Conservation (phyloP, 35 echinoderm and acorn worm species). For the Strongylocentrotus purpuratus region DNA sequence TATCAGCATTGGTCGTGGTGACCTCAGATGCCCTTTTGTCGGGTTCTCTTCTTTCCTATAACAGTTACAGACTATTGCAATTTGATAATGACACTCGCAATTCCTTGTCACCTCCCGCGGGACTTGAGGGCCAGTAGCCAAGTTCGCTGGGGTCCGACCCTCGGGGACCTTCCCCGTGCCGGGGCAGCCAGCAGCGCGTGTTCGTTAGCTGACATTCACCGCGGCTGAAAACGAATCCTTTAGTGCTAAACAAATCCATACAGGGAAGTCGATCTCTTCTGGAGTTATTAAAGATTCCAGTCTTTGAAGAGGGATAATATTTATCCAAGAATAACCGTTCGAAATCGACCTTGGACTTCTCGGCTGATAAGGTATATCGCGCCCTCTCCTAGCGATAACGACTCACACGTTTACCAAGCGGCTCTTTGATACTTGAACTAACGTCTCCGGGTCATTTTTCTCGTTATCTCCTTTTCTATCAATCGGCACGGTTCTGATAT, state of each 20-base stretch:
- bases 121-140: neutral
- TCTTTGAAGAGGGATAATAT: neutral
- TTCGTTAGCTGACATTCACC: neutral
- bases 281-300: neutral
- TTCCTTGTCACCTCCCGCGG: neutral
- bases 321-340: neutral
- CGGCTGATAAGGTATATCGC: neutral
- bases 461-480: neutral
- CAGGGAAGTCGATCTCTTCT: neutral
- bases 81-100: slow-evolving; percentile 4
- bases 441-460: neutral
- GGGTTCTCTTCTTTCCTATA: neutral
- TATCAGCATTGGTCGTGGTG: neutral
- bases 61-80: slow-evolving; percentile 17
- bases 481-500: slow-evolving; percentile 2
- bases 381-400: neutral
- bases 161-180: neutral
- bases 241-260: neutral
- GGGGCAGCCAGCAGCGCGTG: neutral
- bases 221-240: neutral
- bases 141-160: neutral
- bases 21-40: neutral
- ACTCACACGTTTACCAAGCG: neutral
- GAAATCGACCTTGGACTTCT: neutral
- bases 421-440: neutral